Evolutionary conservation across 2,888 invertebrate species (phyloP).

Genomic region (Acronicta leporina): DNA sequence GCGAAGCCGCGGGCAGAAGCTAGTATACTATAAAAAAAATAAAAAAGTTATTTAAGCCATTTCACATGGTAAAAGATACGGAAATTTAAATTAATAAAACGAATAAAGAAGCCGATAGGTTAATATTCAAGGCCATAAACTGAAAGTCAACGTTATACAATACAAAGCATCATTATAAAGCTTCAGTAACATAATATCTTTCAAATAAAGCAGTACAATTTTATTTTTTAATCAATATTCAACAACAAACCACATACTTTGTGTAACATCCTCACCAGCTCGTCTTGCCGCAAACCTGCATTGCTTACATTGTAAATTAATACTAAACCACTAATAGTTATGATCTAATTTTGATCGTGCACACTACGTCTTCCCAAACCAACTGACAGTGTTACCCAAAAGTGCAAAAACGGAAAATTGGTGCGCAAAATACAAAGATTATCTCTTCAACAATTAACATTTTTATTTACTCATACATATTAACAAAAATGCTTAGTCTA

Average conservation of each 20-base stretch:
- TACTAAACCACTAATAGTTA: neutral
- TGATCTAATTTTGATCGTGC: slow-evolving; percentile 15
- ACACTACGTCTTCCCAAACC: slow-evolving; percentile 23
- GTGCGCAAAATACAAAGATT: slow-evolving; percentile 27
- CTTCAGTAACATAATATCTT: neutral
- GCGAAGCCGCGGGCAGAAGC: too few species aligned
- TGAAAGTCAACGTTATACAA: neutral
- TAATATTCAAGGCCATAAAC: neutral
- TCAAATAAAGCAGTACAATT: slow-evolving; percentile 24
- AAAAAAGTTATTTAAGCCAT: too few species aligned
- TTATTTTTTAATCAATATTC: slow-evolving; percentile 10
- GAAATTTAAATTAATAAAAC: neutral
- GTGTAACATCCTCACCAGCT: slow-evolving; percentile 22
- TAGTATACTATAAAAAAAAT: too few species aligned
- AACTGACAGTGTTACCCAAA: slow-evolving; percentile 18
- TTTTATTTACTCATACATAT: slow-evolving; percentile 9
- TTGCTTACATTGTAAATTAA: slow-evolving; percentile 8
- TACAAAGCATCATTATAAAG: slow-evolving; percentile 26
- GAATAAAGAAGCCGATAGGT: too few species aligned
- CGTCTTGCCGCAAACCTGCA: slow-evolving; percentile 1
- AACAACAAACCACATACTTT: slow-evolving; percentile 34
- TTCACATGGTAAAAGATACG: neutral
- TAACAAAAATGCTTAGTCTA: slow-evolving; percentile 10
- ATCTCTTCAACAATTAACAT: slow-evolving; percentile 3
- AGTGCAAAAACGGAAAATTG: slow-evolving; percentile 25